Evolutionary conservation across 2,888 invertebrate genomes (phyloP), one percentile per base, ranked within the genome.

Genomic region (Athalia rosae): DNA sequence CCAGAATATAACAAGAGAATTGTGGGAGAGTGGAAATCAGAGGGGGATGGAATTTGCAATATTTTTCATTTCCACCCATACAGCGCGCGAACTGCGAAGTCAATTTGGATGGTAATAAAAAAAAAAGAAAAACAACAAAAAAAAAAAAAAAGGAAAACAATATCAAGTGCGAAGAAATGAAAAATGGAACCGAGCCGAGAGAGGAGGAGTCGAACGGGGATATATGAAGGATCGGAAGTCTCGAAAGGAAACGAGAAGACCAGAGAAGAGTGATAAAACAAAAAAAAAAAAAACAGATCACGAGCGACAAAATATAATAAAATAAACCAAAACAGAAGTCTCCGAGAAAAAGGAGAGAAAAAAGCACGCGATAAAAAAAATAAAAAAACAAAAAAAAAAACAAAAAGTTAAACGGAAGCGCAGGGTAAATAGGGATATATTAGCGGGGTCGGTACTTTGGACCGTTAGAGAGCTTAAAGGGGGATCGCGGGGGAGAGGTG

Each of bases 351-450:
- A 13, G n/a, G 0, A 4, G 3, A 66, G 4, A 50, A 4, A 15
- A 4, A 2, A 7, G 3, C 2, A 50, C 6, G 66, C 3, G 5
- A 11, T 4, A 47, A 50, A 41, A 63, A 8, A 41, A 6, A 9
- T 6, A 45, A 45, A 50, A 66, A 28, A 45, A 5, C 15, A 4
- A 61, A 59, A 9, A 5, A 48, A 71, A 71, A 63, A 59, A 5
- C 6, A 59, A 62, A 73, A 77, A 76, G 67, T 82, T 81, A 80
- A 83, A 81, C 82, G 79, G 79, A 76, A 78, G 67, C 74, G 71
- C 80, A 80, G 81, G 79, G 81, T 84, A 85, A 83, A 81, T 80
- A 80, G 73, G 79, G 80, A 76, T 81, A 82, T 84, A 85, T 85
- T 85, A 84, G 83, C 78, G 80, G 79, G 83, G 80, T 82, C 77